A percentile compares a stretch with the other conserved stretches of the same genome.
These are phyloP conservation scores for Tangara arthus DNA, from an alignment of 2,797 vertebrate species.

Conservation along the genomic window DNA sequence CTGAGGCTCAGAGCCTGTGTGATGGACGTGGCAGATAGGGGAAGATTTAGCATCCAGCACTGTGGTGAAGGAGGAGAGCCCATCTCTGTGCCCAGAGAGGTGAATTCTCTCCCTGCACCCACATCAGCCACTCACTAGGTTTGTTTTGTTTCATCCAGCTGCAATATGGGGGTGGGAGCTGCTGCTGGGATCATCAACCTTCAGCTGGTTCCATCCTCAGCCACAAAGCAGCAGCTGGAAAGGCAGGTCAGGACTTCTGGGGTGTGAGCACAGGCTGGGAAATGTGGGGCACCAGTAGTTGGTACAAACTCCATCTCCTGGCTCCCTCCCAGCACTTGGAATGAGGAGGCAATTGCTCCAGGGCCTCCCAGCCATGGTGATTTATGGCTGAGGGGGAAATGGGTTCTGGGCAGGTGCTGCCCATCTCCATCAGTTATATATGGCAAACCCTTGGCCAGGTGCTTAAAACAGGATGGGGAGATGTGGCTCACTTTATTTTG, in stretches of 20 bases:
- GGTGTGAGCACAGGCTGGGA: background rate
- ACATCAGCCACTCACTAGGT: rapidly evolving
- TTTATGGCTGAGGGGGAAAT: background rate
- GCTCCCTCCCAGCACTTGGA: background rate
- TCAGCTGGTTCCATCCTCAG: background rate
- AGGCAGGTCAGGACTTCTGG: background rate
- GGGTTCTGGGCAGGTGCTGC: background rate
- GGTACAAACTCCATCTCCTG: background rate
- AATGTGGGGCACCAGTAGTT: rapidly evolving
- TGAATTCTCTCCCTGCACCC: background rate
- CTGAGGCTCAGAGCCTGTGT: background rate
- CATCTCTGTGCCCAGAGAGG: background rate
- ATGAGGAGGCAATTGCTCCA: background rate
- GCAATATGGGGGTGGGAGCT: rapidly evolving
- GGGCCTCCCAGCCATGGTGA: background rate
- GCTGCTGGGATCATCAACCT: background rate
- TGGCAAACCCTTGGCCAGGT: background rate
- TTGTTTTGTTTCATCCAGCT: background rate
- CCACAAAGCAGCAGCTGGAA: background rate
- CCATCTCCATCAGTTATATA: background rate
- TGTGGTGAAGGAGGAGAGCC: background rate
- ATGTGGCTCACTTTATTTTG: rapidly evolving
- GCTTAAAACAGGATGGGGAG: background rate
- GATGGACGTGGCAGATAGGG: background rate
- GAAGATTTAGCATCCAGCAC: background rate